A percentile compares a stretch with the other conserved stretches of the same genome.
These are phyloP conservation scores for Bagarius yarrelli DNA, from an alignment of 2,113 vertebrate species.

Conservation along the genomic window DNA sequence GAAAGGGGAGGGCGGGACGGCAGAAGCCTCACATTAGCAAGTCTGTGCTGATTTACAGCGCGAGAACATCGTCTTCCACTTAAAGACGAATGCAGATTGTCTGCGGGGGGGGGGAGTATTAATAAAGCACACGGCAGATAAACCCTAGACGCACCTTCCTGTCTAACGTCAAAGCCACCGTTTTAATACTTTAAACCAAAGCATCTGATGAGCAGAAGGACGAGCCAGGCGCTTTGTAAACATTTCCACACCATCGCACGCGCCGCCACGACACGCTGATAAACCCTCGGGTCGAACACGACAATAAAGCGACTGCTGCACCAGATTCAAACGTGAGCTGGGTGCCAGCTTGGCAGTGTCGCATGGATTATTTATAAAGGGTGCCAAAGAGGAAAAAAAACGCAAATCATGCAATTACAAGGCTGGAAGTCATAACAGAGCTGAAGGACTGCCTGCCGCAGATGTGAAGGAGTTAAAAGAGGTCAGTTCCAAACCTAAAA, in stretches of 20 bases:
- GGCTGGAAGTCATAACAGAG: constrained; percentile 57
- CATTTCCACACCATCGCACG: constrained; percentile 51
- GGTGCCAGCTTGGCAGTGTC: constrained; percentile 54
- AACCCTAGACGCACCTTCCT: constrained; percentile 15
- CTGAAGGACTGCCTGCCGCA: constrained; percentile 60
- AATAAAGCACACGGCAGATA: constrained; percentile 9
- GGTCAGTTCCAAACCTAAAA: constrained; percentile 45
- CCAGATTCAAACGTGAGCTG: constrained; percentile 54
- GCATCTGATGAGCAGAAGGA: constrained; percentile 35
- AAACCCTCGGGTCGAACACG: constrained; percentile 50
- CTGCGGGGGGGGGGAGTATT: constrained; percentile 12
- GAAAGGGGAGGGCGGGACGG: constrained; percentile 11
- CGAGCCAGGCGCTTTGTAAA: constrained; percentile 51
- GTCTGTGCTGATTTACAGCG: constrained; percentile 15
- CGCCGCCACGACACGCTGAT: constrained; percentile 48
- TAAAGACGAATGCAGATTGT: constrained; percentile 49
- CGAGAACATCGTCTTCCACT: constrained; percentile 40
- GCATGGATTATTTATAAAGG: constrained; percentile 61
- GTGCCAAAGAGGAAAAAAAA: constrained; percentile 52
- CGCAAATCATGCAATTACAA: constrained; percentile 68
- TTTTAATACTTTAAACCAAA: constrained; percentile 50
- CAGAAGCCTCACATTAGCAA: constrained; percentile 36
- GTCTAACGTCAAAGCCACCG: constrained; percentile 23
- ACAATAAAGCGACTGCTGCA: constrained; percentile 52
- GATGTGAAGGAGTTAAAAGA: constrained; percentile 60